Base-by-base conservation (phyloP, 2,797 vertebrate genomes). In the Chaunax sp. region DNA sequence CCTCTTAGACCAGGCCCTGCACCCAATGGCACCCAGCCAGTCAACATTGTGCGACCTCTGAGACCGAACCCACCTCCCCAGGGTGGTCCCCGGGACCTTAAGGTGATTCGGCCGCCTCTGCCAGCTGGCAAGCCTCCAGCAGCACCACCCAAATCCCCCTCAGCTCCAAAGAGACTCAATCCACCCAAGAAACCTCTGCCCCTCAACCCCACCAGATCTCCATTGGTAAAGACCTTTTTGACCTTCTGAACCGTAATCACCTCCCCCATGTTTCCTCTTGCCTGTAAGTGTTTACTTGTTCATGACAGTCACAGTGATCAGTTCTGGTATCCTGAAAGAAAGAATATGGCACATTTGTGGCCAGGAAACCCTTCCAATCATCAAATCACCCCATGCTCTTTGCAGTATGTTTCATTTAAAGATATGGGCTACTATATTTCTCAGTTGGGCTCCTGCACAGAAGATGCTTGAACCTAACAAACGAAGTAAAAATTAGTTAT, bases 141-240 rank as follows among this genome's bases (percentile, higher is more conserved):
- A 2, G 65, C 81, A 0, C 86, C 90, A 1, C 12, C 78, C 28
- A 94, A 89, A 75, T 71, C 67, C 0, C 72, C 90, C 0, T 4
- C 52, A 0, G 35, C 54, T 9, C 61, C 82, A 13, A 87, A 84
- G 66, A 95, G 95, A 72, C 90, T 95, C 15, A 94, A 89, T 0
- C 93, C 96, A 0, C 95, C 95, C 0, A 95, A 88, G 90, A 96
- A 94, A 33, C 94, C 95, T 11, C 93, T 95, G 38, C 94, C 94
- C 8, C 91, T 93, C 64, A 95, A 94, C 78, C 96, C 96, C 0
- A 75, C 91, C 22, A 88, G 94, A 56, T 92, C 87, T n/a, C 93
- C 94, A 0, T 77, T 92, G 95, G 96, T 97, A 78, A 90, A 81
- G 3, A 1, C 12, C 1, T 44, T 4, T 54, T 8, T 18, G 0